Conservation (phyloP, 2,888 invertebrate genomes). For the Lissonota sp. region DNA sequence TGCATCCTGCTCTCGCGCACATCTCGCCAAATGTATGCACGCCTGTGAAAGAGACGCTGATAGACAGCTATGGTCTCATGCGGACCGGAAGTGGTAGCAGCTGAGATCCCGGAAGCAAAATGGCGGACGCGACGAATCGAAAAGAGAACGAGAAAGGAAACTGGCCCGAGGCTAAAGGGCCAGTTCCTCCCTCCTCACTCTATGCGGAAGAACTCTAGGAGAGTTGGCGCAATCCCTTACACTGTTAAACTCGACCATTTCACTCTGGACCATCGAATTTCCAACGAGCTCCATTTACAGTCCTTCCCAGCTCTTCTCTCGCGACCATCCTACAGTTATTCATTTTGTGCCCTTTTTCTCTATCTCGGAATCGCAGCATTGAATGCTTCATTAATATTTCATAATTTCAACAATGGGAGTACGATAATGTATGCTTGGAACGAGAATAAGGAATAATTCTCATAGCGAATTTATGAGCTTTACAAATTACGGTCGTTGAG, state of each 20-base stretch:
- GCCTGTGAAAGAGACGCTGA: background rate
- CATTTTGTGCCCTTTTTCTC: constrained; percentile 12
- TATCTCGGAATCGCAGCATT: constrained; percentile 21
- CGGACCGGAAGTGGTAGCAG: constrained; percentile 72
- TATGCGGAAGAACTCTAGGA: constrained; percentile 23
- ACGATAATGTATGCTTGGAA: constrained; percentile 40
- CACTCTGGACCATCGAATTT: constrained; percentile 54
- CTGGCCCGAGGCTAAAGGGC: constrained; percentile 12
- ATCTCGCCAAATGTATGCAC: background rate
- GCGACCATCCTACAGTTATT: background rate
- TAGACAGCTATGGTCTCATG: constrained; percentile 20
- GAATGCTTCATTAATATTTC: constrained; percentile 56
- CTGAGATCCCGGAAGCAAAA: constrained; percentile 75
- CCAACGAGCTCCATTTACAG: constrained; percentile 51
- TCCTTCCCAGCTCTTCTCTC: background rate
- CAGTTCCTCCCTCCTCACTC: constrained; percentile 3
- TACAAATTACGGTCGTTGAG: background rate
- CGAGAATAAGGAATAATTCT: constrained; percentile 32
- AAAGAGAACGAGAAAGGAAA: constrained; percentile 1
- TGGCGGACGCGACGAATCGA: constrained; percentile 63
- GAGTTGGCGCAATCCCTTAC: constrained; percentile 39
- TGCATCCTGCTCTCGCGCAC: constrained; percentile 53
- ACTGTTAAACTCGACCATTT: constrained; percentile 28
- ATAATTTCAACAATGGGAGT: constrained; percentile 33
- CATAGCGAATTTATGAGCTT: constrained; percentile 21